phyloP scores from a whole-genome alignment of 2,888 invertebrate species.

The Rotaria macrura region DNA sequence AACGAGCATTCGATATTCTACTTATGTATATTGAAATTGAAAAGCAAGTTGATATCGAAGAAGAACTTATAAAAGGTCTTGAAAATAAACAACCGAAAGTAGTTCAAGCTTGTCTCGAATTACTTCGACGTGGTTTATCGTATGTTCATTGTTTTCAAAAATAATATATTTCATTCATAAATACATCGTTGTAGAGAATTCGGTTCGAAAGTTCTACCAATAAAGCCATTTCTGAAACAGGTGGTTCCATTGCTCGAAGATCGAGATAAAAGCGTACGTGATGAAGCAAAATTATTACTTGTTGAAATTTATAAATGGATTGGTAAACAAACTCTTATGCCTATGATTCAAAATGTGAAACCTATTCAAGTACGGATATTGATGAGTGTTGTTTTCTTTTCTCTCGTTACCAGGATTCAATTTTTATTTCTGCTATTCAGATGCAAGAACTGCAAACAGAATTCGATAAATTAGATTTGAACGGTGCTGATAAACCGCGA shows the following conservation, averaged over 20 bases:
- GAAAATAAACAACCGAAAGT: conserved; percentile 92
- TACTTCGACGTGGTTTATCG: conserved; percentile 64
- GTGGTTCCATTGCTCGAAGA: conserved; percentile 80
- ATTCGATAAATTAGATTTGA: conserved; percentile 60
- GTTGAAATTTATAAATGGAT: conserved; percentile 87
- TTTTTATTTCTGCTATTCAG: conserved; percentile 42
- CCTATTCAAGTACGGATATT: conserved; percentile 61
- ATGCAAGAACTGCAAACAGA: conserved; percentile 76
- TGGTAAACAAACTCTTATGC: conserved; percentile 51
- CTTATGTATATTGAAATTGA: conserved; percentile 91
- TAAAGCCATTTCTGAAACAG: conserved; percentile 59
- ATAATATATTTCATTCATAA: background rate
- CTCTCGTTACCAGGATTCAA: no score
- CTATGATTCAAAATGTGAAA: conserved; percentile 57
- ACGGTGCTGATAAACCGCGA: conserved; percentile 57
- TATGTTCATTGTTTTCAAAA: conserved; percentile 38
- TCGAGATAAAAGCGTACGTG: conserved; percentile 75
- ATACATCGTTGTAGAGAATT: no score
- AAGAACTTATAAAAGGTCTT: conserved; percentile 82
- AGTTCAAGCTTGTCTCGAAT: conserved; percentile 69
- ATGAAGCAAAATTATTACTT: conserved; percentile 79
- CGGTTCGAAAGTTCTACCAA: conserved; percentile 75
- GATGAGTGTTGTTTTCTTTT: background rate
- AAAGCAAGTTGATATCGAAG: conserved; percentile 66
- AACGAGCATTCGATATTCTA: conserved; percentile 73